These are phyloP conservation scores for Phymatocera aterrima DNA, from an alignment of 2,888 invertebrate species.

Conservation along the genomic window DNA sequence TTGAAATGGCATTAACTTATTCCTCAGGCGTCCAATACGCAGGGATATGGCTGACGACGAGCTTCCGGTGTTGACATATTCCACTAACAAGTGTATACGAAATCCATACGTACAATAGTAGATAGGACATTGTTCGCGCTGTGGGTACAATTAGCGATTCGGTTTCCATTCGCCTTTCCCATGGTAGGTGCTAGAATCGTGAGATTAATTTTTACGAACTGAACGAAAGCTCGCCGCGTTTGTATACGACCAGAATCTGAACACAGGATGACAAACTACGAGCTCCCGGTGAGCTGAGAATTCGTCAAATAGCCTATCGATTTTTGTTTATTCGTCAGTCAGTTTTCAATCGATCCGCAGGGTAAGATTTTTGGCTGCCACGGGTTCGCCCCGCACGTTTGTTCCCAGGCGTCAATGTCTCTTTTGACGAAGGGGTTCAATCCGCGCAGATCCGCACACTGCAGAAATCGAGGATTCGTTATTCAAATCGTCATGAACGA, in stretches of 20 bases:
- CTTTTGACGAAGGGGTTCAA: slow-evolving; percentile 3
- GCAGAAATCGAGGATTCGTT: too few relatives aligned
- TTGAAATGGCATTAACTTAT: slow-evolving; percentile 18
- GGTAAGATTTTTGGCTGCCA: too few relatives aligned
- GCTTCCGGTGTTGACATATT: slow-evolving; percentile 17
- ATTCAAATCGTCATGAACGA: not conserved
- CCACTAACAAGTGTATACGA: not conserved
- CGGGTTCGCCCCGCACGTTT: slow-evolving; percentile 2
- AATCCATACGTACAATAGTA: not conserved
- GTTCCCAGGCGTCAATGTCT: slow-evolving; percentile 41
- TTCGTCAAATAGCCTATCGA: not conserved
- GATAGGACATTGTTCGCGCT: not conserved
- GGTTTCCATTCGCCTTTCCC: too few relatives aligned
- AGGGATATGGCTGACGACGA: slow-evolving; percentile 22
- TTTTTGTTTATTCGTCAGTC: not conserved
- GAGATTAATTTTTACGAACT: too few relatives aligned
- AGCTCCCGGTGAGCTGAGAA: not conserved
- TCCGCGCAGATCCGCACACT: too few relatives aligned
- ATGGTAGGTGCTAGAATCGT: too few relatives aligned
- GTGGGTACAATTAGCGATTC: not conserved
- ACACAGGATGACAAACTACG: not conserved
- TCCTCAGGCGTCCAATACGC: slow-evolving; percentile 23
- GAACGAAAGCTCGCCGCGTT: too few relatives aligned
- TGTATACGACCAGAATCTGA: not conserved
- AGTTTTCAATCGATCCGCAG: not conserved